phyloP scores from a whole-genome alignment of 1,140 invertebrate genomes.

The Bilobella aurantiaca region DNA sequence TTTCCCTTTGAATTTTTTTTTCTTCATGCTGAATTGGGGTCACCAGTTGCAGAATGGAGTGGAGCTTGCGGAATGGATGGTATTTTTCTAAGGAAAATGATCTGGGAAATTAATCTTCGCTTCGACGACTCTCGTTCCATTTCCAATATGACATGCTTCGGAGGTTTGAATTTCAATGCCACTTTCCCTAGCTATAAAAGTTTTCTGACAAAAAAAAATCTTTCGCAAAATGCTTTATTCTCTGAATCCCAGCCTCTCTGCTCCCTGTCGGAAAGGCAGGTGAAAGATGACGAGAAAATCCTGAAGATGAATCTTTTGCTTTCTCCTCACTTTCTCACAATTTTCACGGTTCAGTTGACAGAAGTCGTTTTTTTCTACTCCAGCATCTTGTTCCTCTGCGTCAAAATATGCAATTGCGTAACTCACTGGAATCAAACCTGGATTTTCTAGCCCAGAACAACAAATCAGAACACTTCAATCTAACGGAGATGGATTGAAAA shows the following conservation, averaged over 20 bases:
- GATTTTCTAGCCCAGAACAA: too few relatives aligned
- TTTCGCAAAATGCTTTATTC: neutral
- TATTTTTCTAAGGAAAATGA: neutral
- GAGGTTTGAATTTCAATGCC: neutral
- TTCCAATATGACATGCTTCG: neutral
- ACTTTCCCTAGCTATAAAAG: too few relatives aligned
- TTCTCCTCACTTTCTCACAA: neutral
- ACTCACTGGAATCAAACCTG: too few relatives aligned
- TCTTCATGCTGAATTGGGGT: neutral
- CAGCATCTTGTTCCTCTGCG: too few relatives aligned
- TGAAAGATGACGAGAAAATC: neutral
- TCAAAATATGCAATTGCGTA: too few relatives aligned
- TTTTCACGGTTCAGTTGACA: neutral
- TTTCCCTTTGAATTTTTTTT: neutral
- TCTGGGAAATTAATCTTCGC: neutral
- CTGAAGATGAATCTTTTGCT: neutral
- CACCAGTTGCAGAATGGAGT: neutral
- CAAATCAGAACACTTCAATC: too few relatives aligned
- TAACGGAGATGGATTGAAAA: too few relatives aligned
- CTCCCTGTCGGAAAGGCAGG: too few relatives aligned
- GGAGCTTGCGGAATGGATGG: neutral
- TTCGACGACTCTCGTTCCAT: neutral
- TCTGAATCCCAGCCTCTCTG: too few relatives aligned
- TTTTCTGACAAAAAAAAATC: too few relatives aligned
- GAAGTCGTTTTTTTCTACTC: neutral